These are phyloP conservation scores for Phylloscopus whistleri DNA, from an alignment of 2,113 vertebrate genomes.

Conservation along the genomic window DNA sequence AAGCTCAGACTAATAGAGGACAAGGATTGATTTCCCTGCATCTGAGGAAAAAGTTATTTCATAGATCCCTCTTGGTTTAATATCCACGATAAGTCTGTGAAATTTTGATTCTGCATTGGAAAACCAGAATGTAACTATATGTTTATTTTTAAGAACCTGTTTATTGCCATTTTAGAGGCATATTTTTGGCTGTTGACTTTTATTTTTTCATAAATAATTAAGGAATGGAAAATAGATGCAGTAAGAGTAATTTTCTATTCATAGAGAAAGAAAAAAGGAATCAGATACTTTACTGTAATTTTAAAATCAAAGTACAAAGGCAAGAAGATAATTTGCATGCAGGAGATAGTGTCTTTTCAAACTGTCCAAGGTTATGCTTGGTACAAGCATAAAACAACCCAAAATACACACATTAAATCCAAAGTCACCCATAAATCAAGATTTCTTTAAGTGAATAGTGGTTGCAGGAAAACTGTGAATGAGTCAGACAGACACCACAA, in stretches of 20 bases:
- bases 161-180: not conserved
- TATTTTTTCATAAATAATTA: slow-evolving; percentile 36
- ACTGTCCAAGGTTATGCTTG: not conserved
- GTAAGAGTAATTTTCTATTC: slow-evolving; percentile 14
- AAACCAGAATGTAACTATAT: not conserved
- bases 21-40: not conserved
- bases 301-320: not conserved
- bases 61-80: not conserved
- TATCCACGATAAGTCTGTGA: not conserved
- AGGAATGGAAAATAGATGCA: not conserved
- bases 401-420: not conserved
- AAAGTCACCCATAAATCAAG: not conserved
- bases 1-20: not conserved
- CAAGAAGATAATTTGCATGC: not conserved
- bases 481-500: not conserved
- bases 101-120: not conserved
- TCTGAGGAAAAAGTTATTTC: not conserved
- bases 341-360: not conserved
- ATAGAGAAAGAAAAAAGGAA: not conserved
- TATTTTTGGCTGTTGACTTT: not conserved
- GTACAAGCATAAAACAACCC: not conserved
- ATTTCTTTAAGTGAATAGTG: not conserved
- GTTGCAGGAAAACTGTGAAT: not conserved
- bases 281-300: not conserved
- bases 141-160: not conserved